A percentile compares a stretch with the other conserved stretches of the same genome.
These are phyloP conservation scores for Drosophila tristis DNA, from an alignment of 1,140 invertebrate species.

Conservation along the genomic window DNA sequence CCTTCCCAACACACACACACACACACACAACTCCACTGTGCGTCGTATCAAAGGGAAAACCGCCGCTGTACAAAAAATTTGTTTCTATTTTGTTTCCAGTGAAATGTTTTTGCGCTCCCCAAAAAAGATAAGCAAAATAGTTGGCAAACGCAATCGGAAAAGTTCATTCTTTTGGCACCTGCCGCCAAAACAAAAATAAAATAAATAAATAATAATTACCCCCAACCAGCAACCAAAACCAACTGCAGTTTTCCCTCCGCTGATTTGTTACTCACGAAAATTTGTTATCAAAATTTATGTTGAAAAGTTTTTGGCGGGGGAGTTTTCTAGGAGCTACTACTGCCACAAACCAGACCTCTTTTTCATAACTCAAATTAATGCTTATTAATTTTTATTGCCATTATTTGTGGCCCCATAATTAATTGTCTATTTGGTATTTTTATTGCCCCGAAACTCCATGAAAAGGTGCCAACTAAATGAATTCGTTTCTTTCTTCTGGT, in stretches of 20 bases:
- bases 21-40: background rate
- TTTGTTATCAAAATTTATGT: conserved; percentile 59
- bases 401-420: conserved; percentile 54
- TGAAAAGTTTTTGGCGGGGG: conserved; percentile 35
- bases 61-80: conserved; percentile 48
- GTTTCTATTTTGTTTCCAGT: conserved; percentile 50
- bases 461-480: conserved; percentile 55
- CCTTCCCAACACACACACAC: background rate
- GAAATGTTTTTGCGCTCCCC: conserved; percentile 42
- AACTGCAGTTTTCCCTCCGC: conserved; percentile 44
- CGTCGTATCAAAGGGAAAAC: conserved; percentile 45
- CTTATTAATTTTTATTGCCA: conserved; percentile 63
- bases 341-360: background rate
- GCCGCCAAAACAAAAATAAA: conserved; percentile 3
- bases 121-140: conserved; percentile 49
- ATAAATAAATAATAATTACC: conserved; percentile 60
- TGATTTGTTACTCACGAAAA: conserved; percentile 51
- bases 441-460: conserved; percentile 30
- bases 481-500: conserved; percentile 44
- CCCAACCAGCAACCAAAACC: background rate
- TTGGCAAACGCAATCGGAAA: conserved; percentile 27
- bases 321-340: conserved; percentile 31
- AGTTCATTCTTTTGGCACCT: conserved; percentile 47
- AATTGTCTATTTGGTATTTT: conserved; percentile 62
- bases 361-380: conserved; percentile 61